phyloP scores from a whole-genome alignment of 1,140 invertebrate species.

The Venustaconcha ellipsiformis region DNA sequence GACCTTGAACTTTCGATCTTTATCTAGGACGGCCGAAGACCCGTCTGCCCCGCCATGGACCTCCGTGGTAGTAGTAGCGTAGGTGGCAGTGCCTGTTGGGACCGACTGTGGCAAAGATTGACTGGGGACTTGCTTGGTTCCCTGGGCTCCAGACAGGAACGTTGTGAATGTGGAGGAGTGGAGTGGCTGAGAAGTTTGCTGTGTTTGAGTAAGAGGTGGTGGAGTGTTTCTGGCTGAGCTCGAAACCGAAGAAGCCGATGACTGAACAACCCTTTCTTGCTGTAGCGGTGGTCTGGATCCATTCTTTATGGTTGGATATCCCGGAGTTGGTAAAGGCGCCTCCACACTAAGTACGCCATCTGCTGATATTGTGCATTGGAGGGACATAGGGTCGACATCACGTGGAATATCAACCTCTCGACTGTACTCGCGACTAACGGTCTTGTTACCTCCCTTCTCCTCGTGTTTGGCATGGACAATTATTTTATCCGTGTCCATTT shows the following conservation, averaged over 20 bases:
- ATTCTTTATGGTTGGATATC: slow-evolving; percentile 47
- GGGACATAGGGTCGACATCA: slow-evolving; percentile 59
- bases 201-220: slow-evolving; percentile 9
- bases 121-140: background rate
- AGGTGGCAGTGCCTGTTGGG: slow-evolving; percentile 7
- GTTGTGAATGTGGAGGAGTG: slow-evolving; percentile 45
- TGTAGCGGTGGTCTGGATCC: slow-evolving; percentile 12
- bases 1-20: slow-evolving; percentile 58
- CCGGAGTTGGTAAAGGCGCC: slow-evolving; percentile 55
- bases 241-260: slow-evolving; percentile 20
- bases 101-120: background rate
- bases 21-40: slow-evolving; percentile 35
- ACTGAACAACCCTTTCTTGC: slow-evolving; percentile 29
- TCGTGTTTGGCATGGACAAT: slow-evolving; percentile 58
- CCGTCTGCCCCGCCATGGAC: slow-evolving; percentile 14
- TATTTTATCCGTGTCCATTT: slow-evolving; percentile 59
- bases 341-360: slow-evolving; percentile 64
- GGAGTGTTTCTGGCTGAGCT: slow-evolving; percentile 30
- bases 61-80: slow-evolving; percentile 16
- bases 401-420: slow-evolving; percentile 61
- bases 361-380: slow-evolving; percentile 60
- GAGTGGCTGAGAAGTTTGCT: slow-evolving; percentile 23
- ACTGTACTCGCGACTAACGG: slow-evolving; percentile 62
- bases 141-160: slow-evolving; percentile 35
- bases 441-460: slow-evolving; percentile 49